A percentile compares a stretch with the other conserved stretches of the same genome.
These are phyloP conservation scores for Clarias magur DNA, from an alignment of 2,113 vertebrate genomes.

Conservation along the genomic window DNA sequence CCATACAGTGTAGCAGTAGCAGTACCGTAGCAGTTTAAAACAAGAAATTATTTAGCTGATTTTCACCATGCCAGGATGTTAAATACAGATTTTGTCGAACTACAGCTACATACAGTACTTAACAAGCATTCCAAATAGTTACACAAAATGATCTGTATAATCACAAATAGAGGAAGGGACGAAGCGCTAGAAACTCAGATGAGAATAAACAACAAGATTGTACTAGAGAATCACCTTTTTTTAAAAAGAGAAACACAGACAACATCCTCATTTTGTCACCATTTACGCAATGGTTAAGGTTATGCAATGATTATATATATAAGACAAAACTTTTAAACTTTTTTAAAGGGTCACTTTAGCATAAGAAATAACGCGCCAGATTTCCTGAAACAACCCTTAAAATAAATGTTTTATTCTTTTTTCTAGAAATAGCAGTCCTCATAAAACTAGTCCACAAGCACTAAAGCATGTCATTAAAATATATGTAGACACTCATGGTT, in stretches of 20 bases:
- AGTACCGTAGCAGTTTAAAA: not conserved
- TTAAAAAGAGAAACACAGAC: slow-evolving; percentile 6
- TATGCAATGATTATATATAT: slow-evolving; percentile 24
- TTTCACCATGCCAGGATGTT: not conserved
- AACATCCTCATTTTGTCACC: slow-evolving; percentile 11
- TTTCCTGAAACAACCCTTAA: not conserved
- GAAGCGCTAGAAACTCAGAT: not conserved
- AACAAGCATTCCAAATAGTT: not conserved
- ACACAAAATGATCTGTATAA: not conserved
- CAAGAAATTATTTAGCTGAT: not conserved
- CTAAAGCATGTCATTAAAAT: slow-evolving; percentile 19
- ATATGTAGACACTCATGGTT: not conserved
- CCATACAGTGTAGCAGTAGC: no score
- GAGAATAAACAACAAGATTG: not conserved
- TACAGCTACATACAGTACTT: not conserved
- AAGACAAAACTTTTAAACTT: not conserved
- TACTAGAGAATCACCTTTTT: not conserved
- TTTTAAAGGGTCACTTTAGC: not conserved
- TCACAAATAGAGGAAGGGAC: not conserved
- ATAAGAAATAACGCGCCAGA: not conserved
- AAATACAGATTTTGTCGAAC: not conserved
- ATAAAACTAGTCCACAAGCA: not conserved
- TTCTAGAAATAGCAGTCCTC: slow-evolving; percentile 5
- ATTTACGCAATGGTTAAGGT: not conserved
- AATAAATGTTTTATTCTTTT: not conserved